Base-by-base conservation (phyloP, 2,113 vertebrate genomes). In the Rallus limicola region DNA sequence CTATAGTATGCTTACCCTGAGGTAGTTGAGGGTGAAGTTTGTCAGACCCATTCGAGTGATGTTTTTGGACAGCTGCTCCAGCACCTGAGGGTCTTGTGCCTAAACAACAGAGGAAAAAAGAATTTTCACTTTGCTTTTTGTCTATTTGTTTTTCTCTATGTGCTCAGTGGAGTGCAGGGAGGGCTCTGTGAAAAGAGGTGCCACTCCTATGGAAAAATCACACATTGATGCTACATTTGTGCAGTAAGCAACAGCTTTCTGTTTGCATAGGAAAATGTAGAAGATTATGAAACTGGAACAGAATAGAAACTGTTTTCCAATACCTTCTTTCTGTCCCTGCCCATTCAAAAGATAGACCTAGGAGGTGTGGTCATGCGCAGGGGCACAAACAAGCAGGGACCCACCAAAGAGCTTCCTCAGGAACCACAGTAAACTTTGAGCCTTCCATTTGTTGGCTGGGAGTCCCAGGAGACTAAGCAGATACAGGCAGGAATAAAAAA, bases 1-100 rank as follows among this genome's bases (percentile, higher is more conserved):
- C 82, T 60, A 33, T 50, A 24, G 52, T 80, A 68, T 23, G 72
- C 98, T 99, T 98, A 99, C 99, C 99, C 99, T 99, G 99, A 99
- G 99, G 99, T 99, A 99, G 99, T 99, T 99, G 98, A 99, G 99
- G 97, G 99, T 99, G 98, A 99, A 99, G 98, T 99, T 99, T 96
- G 99, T 99, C 97, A 99, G 98, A 95, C 99, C 99, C 99, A 99
- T 99, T 93, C 99, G 99, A 97, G 99, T 99, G 98, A 99, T 99
- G 98, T 99, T 99, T 99, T 99, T 99, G 97, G 99, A 99, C 97
- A 99, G 99, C 97, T 99, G 99, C 97, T 99, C 99, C 98, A 99
- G 98, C 97, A 99, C 99, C 98, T 99, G 99, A 98, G 99, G 99
- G 98, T 99, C 99, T 98, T 99, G 99, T 98, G 99, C 99, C 99